phyloP scores from a whole-genome alignment of 2,888 invertebrate genomes.

The Nasonovia ribisnigri region DNA sequence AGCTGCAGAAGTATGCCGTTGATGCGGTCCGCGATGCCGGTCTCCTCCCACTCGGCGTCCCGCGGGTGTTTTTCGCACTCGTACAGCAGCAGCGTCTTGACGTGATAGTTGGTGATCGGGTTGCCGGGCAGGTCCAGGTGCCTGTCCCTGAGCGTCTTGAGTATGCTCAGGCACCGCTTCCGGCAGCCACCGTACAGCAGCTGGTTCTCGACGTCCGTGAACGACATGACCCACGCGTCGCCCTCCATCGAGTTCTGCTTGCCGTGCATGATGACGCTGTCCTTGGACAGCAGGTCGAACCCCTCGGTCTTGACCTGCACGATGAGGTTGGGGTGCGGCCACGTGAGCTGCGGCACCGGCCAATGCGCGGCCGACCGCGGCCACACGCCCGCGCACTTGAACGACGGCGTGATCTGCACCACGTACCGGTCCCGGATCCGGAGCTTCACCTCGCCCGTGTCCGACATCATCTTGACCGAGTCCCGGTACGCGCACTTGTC shows the following conservation, averaged over 20 bases:
- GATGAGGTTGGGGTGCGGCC: constrained; percentile 85
- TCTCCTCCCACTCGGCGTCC: constrained; percentile 86
- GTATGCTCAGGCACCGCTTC: constrained; percentile 80
- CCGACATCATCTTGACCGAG: constrained; percentile 85
- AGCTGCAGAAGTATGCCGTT: constrained; percentile 87
- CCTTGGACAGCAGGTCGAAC: constrained; percentile 84
- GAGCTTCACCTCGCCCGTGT: constrained; percentile 85
- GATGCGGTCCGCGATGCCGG: constrained; percentile 82
- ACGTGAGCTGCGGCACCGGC: constrained; percentile 83
- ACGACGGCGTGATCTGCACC: constrained; percentile 88
- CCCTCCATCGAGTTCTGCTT: constrained; percentile 85
- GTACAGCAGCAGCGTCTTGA: constrained; percentile 82
- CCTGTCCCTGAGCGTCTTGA: constrained; percentile 84
- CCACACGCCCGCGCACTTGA: constrained; percentile 88
- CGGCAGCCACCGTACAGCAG: constrained; percentile 82
- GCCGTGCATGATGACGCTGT: constrained; percentile 78
- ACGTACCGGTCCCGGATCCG: constrained; percentile 83
- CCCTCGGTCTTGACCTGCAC: constrained; percentile 89
- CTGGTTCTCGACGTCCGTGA: constrained; percentile 83
- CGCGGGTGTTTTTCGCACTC: constrained; percentile 90
- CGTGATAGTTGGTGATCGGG: constrained; percentile 83
- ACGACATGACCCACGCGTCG: constrained; percentile 87
- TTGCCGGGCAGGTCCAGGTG: constrained; percentile 83
- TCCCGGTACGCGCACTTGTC: constrained; percentile 86
- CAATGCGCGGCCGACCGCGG: constrained; percentile 86